Percentiles rank a stretch among this genome's conserved stretches.
phyloP scores from a whole-genome alignment of 2,113 vertebrate genomes.

The Phycodurus eques region DNA sequence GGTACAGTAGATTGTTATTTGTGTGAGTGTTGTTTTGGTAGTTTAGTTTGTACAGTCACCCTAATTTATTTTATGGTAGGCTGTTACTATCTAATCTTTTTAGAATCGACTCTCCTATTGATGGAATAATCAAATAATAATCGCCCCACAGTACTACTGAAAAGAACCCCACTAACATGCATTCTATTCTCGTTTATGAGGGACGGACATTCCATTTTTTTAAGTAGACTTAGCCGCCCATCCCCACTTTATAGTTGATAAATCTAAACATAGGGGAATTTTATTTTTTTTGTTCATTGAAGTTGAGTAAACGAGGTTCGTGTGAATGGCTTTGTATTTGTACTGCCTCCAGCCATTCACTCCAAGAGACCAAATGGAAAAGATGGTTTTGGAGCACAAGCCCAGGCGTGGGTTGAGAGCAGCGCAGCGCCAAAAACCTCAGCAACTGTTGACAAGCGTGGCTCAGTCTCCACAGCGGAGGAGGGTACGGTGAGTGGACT shows the following conservation, averaged over 20 bases:
- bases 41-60: not conserved
- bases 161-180: too few relatives aligned
- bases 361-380: constrained; percentile 55
- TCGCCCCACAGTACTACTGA: too few relatives aligned
- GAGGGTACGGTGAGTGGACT: constrained; percentile 37
- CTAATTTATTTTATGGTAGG: not conserved
- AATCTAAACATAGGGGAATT: not conserved
- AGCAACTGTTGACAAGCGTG: constrained; percentile 51
- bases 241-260: not conserved
- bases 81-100: too few relatives aligned
- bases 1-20: not conserved
- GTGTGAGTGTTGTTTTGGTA: not conserved
- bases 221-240: too few relatives aligned
- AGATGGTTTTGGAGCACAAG: constrained; percentile 51
- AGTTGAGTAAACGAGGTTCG: not conserved
- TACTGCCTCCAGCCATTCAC: constrained; percentile 15
- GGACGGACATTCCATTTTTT: too few relatives aligned
- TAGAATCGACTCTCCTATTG: too few relatives aligned
- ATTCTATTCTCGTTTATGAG: too few relatives aligned
- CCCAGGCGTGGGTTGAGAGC: constrained; percentile 64
- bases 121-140: too few relatives aligned
- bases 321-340: constrained; percentile 3
- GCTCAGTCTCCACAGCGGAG: constrained; percentile 54
- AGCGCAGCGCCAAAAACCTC: constrained; percentile 57
- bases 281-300: not conserved